Evolutionary conservation across 2,888 invertebrate species (phyloP).

Genomic region (Agriotes lineatus): DNA sequence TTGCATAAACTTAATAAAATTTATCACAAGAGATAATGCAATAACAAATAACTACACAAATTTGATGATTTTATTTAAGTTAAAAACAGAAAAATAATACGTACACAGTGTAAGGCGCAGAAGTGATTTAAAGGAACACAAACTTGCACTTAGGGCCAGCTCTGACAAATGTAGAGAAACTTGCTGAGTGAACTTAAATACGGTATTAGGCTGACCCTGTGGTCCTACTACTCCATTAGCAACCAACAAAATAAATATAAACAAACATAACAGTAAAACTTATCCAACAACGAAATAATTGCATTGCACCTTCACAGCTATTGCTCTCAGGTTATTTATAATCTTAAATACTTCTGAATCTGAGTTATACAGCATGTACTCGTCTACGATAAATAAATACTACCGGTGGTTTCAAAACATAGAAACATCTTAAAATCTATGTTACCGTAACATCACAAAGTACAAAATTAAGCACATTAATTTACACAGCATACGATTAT

Average conservation of each 20-base stretch:
- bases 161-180: no score
- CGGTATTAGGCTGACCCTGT: no score
- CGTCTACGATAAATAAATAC: slow-evolving; percentile 35
- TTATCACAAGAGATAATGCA: no score
- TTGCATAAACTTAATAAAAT: no score
- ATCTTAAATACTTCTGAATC: slow-evolving; percentile 5
- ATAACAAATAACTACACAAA: no score
- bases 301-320: not conserved
- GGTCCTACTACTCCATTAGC: no score
- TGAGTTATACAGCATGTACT: slow-evolving; percentile 1
- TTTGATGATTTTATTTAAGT: not conserved
- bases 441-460: slow-evolving; percentile 3
- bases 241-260: not conserved
- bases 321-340: not conserved
- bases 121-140: not conserved
- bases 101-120: not conserved
- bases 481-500: no score
- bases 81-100: slow-evolving; percentile 10
- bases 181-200: no score
- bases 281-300: no score
- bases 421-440: not conserved
- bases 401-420: slow-evolving; percentile 28
- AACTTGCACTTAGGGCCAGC: not conserved
- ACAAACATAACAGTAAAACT: no score
- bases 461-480: slow-evolving; percentile 10